A percentile compares a stretch with the other conserved stretches of the same genome.
These are phyloP conservation scores for Leptoteleia sp. DNA, from an alignment of 1,140 invertebrate species.

Conservation along the genomic window DNA sequence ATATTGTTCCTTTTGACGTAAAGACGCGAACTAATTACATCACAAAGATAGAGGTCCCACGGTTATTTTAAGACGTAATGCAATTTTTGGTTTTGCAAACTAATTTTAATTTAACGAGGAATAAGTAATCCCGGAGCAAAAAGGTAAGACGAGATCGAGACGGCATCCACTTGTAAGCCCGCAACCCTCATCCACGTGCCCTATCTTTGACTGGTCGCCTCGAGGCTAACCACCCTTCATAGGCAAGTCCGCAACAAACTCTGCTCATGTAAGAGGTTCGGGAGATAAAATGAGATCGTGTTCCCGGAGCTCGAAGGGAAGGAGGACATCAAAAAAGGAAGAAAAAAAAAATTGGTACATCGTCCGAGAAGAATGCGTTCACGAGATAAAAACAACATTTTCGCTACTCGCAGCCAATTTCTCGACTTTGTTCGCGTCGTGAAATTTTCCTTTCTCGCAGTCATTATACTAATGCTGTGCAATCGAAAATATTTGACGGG, in stretches of 20 bases:
- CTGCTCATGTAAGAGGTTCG: slow-evolving; percentile 77
- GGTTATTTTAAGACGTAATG: slow-evolving; percentile 3
- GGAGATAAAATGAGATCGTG: slow-evolving; percentile 80
- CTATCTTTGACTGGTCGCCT: slow-evolving; percentile 69
- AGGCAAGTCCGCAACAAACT: slow-evolving; percentile 74
- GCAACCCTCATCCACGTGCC: slow-evolving; percentile 67
- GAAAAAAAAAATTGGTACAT: slow-evolving; percentile 78
- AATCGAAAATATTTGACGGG: too few species aligned
- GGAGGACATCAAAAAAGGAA: slow-evolving; percentile 59
- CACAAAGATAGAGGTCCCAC: too few species aligned
- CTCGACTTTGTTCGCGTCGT: not conserved
- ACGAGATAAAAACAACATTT: slow-evolving; percentile 28
- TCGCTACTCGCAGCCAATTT: slow-evolving; percentile 36
- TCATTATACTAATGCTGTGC: too few species aligned
- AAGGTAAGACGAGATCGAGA: slow-evolving; percentile 45
- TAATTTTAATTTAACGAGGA: slow-evolving; percentile 39
- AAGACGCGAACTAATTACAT: too few species aligned
- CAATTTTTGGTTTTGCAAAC: slow-evolving; percentile 26
- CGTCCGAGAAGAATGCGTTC: slow-evolving; percentile 69
- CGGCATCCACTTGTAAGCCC: slow-evolving; percentile 61
- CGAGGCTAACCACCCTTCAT: slow-evolving; percentile 68
- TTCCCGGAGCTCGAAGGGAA: slow-evolving; percentile 67
- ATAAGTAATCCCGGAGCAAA: slow-evolving; percentile 42
- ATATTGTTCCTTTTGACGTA: not conserved
- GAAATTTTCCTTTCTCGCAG: too few species aligned